These are phyloP conservation scores for Zophobas atratus DNA, from an alignment of 1,140 invertebrate species.

Conservation along the genomic window DNA sequence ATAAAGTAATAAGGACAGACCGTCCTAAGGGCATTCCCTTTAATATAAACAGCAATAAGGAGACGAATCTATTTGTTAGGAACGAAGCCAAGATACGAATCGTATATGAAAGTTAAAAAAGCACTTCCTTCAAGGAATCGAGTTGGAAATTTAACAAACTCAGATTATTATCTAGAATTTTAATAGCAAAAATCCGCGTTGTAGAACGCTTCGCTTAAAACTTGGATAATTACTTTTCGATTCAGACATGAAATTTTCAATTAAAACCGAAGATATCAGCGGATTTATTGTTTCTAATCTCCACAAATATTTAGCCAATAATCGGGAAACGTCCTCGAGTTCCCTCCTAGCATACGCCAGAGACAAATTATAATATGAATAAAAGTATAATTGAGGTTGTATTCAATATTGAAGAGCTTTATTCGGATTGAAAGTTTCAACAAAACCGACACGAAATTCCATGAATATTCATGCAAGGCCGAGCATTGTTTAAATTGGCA, in stretches of 20 bases:
- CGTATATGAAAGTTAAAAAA: slow-evolving; percentile 17
- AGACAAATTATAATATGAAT: slow-evolving; percentile 34
- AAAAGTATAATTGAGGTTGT: slow-evolving; percentile 36
- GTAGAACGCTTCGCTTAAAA: slow-evolving; percentile 30
- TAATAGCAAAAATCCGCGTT: slow-evolving; percentile 27
- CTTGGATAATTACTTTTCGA: slow-evolving; percentile 52
- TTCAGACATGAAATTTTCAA: slow-evolving; percentile 49
- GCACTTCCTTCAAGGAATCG: slow-evolving; percentile 6
- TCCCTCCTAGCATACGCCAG: background rate
- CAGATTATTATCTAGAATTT: slow-evolving; percentile 34
- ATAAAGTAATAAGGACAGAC: slow-evolving; percentile 21
- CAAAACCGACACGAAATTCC: slow-evolving; percentile 35
- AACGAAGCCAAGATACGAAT: slow-evolving; percentile 19
- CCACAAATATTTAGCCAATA: slow-evolving; percentile 25
- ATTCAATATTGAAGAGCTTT: slow-evolving; percentile 42
- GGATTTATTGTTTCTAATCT: slow-evolving; percentile 33
- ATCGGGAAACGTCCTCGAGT: slow-evolving; percentile 1
- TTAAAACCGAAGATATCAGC: slow-evolving; percentile 43
- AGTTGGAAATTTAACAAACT: slow-evolving; percentile 27
- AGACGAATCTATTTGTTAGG: slow-evolving; percentile 45
- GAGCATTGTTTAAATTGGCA: slow-evolving; percentile 46
- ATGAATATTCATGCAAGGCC: slow-evolving; percentile 42
- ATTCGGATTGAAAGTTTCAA: slow-evolving; percentile 45
- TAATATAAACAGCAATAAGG: slow-evolving; percentile 54
- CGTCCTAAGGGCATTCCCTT: slow-evolving; percentile 39